Base-by-base conservation (phyloP, 2,888 invertebrate species). In the Himalopsyche japonica region DNA sequence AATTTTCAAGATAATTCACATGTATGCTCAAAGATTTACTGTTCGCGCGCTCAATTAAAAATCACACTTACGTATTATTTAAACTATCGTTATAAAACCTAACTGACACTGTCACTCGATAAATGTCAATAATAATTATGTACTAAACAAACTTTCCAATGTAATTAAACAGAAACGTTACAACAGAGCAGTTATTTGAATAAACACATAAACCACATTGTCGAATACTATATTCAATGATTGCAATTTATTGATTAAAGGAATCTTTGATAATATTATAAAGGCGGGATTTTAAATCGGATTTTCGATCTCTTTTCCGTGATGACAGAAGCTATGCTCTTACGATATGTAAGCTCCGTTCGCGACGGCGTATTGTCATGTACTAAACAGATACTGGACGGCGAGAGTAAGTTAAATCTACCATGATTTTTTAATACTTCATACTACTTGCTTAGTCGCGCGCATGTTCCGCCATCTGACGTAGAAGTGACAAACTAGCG, bases 301-400 rank as follows among this genome's bases (percentile, higher is more conserved):
- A 47, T 49, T 49, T 79, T 43, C 82, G 82, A 82, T 82, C 79
- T 82, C 79, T 30, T 82, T 82, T 30, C 82, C 82, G 82, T 76
- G 76, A 76, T 76, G 37, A 76, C 32, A 76, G 76, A 30, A 34
- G 76, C 12, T 6, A 76, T 32, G 76, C 37, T 78, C 47, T 37
- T 15, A 12, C 24, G 43, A 78, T 78, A 78, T 20, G 20, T 24
- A 20, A 64, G 77, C 83, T 78, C 81, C 81, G 77, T 27, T 43
- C 81, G 43, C 84, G 77, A 47, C 84, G 77, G 81, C 84, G 77
- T 81, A 30, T 76, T 81, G 84, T 81, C 84, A 81, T 78, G 47
- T 81, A 84, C 84, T 84, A 78, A 84, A 47, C n/a, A 10, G 30
- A 57, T 57, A 57, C 20, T 24, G 57, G 57, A 57, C 24, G 57